These are phyloP conservation scores for Rissa tridactyla DNA, from an alignment of 2,113 vertebrate genomes.

Conservation along the genomic window DNA sequence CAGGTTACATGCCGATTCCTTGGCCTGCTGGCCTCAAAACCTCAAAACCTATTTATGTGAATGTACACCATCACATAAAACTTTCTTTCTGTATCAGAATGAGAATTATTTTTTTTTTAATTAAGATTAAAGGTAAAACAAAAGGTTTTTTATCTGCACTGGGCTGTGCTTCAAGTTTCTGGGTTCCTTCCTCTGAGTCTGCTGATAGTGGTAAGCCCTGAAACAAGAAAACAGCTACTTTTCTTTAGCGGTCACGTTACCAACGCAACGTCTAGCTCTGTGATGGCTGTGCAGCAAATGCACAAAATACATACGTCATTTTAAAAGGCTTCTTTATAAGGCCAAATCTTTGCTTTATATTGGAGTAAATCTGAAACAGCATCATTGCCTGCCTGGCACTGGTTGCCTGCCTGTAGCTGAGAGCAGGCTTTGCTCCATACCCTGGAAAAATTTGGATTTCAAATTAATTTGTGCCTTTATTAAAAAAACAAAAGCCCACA, in stretches of 20 bases:
- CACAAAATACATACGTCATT: rapidly evolving
- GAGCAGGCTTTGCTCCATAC: background rate
- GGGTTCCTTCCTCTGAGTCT: background rate
- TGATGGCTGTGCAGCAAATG: background rate
- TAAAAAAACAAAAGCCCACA: background rate
- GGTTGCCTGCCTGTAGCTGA: background rate
- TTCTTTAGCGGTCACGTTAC: background rate
- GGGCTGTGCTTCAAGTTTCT: background rate
- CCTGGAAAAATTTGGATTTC: background rate
- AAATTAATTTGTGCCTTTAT: background rate
- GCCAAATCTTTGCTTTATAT: background rate
- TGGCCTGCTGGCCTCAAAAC: background rate
- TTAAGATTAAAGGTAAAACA: background rate
- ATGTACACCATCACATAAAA: background rate
- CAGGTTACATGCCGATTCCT: background rate
- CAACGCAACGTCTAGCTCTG: background rate
- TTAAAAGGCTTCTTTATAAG: background rate
- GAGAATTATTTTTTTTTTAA: background rate
- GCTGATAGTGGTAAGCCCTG: background rate
- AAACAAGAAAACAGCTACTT: background rate
- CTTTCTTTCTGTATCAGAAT: slow-evolving; percentile 36
- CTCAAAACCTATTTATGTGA: background rate
- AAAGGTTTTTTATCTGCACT: background rate
- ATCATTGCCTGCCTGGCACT: background rate
- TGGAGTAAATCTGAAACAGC: background rate